Base-by-base conservation (phyloP, 1,140 invertebrate species). In the Epicauta chinensis region DNA sequence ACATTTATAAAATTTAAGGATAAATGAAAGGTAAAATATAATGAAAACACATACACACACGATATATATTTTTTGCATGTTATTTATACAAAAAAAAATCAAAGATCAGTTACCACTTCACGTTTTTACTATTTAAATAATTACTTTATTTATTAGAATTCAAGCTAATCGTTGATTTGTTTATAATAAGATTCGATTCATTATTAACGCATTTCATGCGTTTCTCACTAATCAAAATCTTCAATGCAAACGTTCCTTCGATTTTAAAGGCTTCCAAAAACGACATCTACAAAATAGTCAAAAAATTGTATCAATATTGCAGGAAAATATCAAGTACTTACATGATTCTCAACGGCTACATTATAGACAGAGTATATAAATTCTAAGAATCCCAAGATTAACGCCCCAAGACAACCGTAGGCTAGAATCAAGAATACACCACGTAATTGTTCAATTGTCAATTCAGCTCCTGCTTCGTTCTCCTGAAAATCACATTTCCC, bases 371-470 rank as follows among this genome's bases (percentile, higher is more conserved):
- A 87, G 82, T 87, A 86, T 1, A 90, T 62, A 60, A 91, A 92
- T 70, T 93, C 90, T 2, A 81, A 71, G 3, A 87, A 72, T 0
- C 80, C 81, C 45, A 89, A 76, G 2, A 83, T 57, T 17, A 81
- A 76, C 0, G 84, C 81, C 12, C 81, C 72, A 0, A 72, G 61
- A 29, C 83, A 81, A 0, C 88, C 87, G 12, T 79, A 74, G 1
- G 84, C 77, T 0, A 95, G 70, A 0, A 94, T 89, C 0, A 94
- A 77, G 67, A 93, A 96, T 9, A 95, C 90, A 51, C 93, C 93
- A 50, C 91, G 76, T 12, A 81, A 83, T 35, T 87, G 68, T 62
- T 85, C 82, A 6, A 47, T 48, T 0, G 65, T 73, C 42, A 63
- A 65, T 3, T 39, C 42, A 3, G 44, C 46, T 23, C 29, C 45